Evolutionary conservation across 2,797 vertebrate species (phyloP).

Genomic region (Rousettus madagascariensis): DNA sequence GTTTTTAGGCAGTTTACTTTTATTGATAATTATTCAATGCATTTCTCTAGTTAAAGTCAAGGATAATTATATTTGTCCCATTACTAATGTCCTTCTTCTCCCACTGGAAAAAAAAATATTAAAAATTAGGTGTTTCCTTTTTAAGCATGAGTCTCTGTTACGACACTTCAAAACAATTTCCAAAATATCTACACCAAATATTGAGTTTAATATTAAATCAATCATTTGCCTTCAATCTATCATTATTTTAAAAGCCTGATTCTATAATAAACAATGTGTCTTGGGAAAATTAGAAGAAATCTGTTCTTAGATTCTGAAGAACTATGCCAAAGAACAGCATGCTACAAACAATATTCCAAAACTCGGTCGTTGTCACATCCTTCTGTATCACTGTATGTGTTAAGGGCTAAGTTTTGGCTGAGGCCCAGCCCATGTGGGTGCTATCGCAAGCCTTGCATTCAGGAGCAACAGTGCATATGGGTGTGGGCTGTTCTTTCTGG

Average conservation of each 20-base stretch:
- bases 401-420: slow-evolving; percentile 58
- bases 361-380: slow-evolving; percentile 43
- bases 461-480: slow-evolving; percentile 66
- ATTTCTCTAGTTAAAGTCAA: background rate
- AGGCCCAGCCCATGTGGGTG: slow-evolving; percentile 48
- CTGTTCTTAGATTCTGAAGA: slow-evolving; percentile 66
- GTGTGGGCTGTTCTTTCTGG: slow-evolving; percentile 72
- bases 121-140: background rate
- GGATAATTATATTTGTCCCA: background rate
- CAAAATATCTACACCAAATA: background rate
- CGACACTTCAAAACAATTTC: slow-evolving; percentile 32
- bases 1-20: background rate
- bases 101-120: background rate
- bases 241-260: slow-evolving; percentile 37
- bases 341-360: slow-evolving; percentile 69
- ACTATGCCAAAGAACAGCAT: slow-evolving; percentile 73
- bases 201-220: slow-evolving; percentile 18
- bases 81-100: background rate
- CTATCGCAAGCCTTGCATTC: background rate
- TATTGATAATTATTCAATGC: background rate
- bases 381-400: slow-evolving; percentile 51
- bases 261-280: slow-evolving; percentile 58
- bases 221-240: slow-evolving; percentile 30
- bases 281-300: slow-evolving; percentile 66
- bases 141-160: background rate